Base-by-base conservation (phyloP, 1,140 invertebrate genomes). In the Phortica variegata region DNA sequence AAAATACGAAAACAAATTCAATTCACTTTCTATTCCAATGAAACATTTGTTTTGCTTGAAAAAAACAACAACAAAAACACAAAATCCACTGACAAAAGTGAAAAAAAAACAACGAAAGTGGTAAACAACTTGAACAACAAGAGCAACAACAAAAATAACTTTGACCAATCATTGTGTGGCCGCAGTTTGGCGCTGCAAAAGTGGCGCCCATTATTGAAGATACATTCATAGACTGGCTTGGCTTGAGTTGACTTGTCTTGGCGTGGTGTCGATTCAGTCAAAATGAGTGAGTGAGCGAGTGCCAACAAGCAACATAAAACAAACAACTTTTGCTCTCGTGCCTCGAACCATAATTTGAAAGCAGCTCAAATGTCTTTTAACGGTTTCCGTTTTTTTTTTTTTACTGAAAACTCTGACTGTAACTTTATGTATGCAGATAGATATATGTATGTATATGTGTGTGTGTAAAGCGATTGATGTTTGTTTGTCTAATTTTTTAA, bases 1-100 rank as follows among this genome's bases (percentile, higher is more conserved):
- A 47, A 65, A 68, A 58, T 63, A 57, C 56, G 53, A 68, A 60
- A 63, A 61, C 55, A 65, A 69, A 61, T 61, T 56, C 65, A 71
- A 71, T 71, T 71, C 68, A 71, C 68, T 71, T 71, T 71, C 68
- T 71, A 71, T 71, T 71, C 68, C 68, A 68, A 68, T 71, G 68
- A 71, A 71, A 71, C 68, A 71, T n/a, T 71, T 55, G 60, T 63
- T 61, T n/a, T n/a, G n/a, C n/a, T n/a, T n/a, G 52, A 40, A 48
- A 63, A 62, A 53, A 53, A 56, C 54, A 65, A 70, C 56, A 61
- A 61, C 60, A 66, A 58, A 58, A 38, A 46, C 20, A 23, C 23
- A 19, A 39, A 39, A 21, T 8, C 12, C 16, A 46, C 13, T 15
- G 17, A 23, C 21, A 38, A 44, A 8, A 39, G 37, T n/a, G 7